phyloP scores from a whole-genome alignment of 1,140 invertebrate species.

The Leptestheria dahalacensis region DNA sequence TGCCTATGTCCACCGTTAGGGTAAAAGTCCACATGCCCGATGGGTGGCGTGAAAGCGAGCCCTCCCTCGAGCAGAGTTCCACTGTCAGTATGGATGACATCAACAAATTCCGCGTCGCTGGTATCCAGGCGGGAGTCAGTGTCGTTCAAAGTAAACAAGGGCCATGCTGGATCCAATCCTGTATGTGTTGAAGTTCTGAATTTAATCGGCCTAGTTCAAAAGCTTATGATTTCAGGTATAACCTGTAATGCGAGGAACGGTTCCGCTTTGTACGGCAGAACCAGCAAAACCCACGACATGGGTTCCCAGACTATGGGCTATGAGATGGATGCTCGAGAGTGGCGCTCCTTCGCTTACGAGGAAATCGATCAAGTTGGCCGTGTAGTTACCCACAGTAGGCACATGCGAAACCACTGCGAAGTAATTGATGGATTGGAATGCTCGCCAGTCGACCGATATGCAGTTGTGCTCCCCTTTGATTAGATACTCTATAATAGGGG shows the following conservation, averaged over 20 bases:
- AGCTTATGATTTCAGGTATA: too few species aligned
- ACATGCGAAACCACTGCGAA: neutral
- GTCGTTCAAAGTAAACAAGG: slow-evolving; percentile 1
- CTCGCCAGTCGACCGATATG: neutral
- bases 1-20: slow-evolving; percentile 46
- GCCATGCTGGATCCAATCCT: slow-evolving; percentile 11
- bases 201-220: too few species aligned
- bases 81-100: slow-evolving; percentile 36
- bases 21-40: slow-evolving; percentile 43
- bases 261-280: slow-evolving; percentile 5
- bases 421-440: neutral
- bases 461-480: neutral
- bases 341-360: slow-evolving; percentile 15
- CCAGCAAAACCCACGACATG: slow-evolving; percentile 11
- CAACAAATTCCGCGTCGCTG: slow-evolving; percentile 37
- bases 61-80: slow-evolving; percentile 30
- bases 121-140: slow-evolving; percentile 28
- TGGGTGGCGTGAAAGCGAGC: slow-evolving; percentile 34
- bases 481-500: neutral
- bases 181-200: neutral
- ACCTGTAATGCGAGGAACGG: slow-evolving; percentile 16
- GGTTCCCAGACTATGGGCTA: slow-evolving; percentile 14
- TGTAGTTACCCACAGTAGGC: neutral
- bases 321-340: slow-evolving; percentile 18
- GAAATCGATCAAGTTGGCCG: slow-evolving; percentile 16